These are phyloP conservation scores for Esox lucius DNA, from an alignment of 2,797 vertebrate species.

Conservation along the genomic window DNA sequence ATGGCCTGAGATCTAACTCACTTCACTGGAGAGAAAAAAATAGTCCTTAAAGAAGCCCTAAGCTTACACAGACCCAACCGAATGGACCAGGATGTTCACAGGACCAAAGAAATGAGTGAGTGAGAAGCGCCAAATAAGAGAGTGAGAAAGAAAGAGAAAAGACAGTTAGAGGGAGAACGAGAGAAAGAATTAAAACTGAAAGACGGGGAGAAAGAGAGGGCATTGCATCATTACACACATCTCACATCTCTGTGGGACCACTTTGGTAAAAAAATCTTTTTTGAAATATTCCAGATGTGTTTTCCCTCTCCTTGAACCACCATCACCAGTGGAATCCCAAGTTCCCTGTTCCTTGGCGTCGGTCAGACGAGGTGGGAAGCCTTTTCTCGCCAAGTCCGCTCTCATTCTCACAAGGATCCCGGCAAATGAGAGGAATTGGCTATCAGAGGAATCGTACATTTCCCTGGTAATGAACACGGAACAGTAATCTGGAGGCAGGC, in stretches of 20 bases:
- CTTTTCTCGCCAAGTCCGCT: conserved; percentile 4
- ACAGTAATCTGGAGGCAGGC: conserved; percentile 42
- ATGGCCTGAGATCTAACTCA: conserved; percentile 23
- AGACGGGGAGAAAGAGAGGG: background rate
- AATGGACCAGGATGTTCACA: background rate
- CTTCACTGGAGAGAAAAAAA: conserved; percentile 40
- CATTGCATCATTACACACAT: conserved; percentile 22
- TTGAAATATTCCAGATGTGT: conserved; percentile 20
- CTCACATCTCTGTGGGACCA: conserved; percentile 23
- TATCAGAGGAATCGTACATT: conserved; percentile 37
- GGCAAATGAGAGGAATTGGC: conserved; percentile 7
- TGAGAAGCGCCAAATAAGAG: no score
- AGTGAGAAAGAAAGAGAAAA: no score
- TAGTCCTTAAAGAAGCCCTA: conserved; percentile 9
- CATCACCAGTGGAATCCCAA: background rate
- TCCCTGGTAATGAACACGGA: conserved; percentile 49
- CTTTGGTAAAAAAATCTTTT: background rate
- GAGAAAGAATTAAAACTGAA: conserved; percentile 5
- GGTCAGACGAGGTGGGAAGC: conserved; percentile 6
- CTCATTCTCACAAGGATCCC: conserved; percentile 11
- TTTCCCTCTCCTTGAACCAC: conserved; percentile 7
- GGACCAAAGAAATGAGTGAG: background rate
- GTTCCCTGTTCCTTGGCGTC: conserved; percentile 7
- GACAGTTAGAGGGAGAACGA: conserved; percentile 1
- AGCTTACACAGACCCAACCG: background rate